Percentiles rank a stretch among this genome's conserved stretches.
Conservation (phyloP, 2,888 invertebrate species). For the Thera obeliscata region DNA sequence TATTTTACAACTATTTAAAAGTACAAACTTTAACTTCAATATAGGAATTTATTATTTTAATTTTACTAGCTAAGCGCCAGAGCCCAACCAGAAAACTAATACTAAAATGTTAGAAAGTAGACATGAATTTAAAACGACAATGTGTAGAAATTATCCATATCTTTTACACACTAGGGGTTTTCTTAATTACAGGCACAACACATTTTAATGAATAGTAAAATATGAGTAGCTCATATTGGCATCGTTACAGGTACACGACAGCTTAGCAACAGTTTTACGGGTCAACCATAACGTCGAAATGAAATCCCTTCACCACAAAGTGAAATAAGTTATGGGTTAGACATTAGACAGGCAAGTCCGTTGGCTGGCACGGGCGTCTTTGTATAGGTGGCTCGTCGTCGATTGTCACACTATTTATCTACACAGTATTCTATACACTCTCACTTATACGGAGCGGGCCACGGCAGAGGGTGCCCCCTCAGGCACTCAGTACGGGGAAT, state of each 20-base stretch:
- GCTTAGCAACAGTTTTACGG: slow-evolving; percentile 10
- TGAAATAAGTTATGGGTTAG: slow-evolving; percentile 21
- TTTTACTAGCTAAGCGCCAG: slow-evolving; percentile 32
- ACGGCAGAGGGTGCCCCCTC: slow-evolving; percentile 51
- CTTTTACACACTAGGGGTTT: slow-evolving; percentile 2
- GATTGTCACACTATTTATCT: slow-evolving; percentile 21
- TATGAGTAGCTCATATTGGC: neutral
- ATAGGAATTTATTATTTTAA: slow-evolving; percentile 28
- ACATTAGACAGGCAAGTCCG: slow-evolving; percentile 7
- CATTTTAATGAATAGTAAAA: slow-evolving; percentile 6
- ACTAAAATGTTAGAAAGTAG: slow-evolving; percentile 14
- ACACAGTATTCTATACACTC: slow-evolving; percentile 27
- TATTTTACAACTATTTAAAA: too few relatives aligned
- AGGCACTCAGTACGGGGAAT: slow-evolving; percentile 87
- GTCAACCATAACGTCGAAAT: slow-evolving; percentile 16
- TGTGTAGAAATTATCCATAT: slow-evolving; percentile 6
- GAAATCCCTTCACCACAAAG: slow-evolving; percentile 5
- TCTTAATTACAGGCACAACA: slow-evolving; percentile 19
- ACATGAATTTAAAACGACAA: slow-evolving; percentile 15
- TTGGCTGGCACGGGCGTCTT: neutral
- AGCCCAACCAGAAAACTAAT: slow-evolving; percentile 23
- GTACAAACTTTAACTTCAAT: neutral
- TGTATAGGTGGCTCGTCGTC: slow-evolving; percentile 7
- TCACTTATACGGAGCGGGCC: slow-evolving; percentile 40
- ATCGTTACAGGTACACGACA: slow-evolving; percentile 6